Evolutionary conservation across 2,113 vertebrate species (phyloP).

Genomic region (Rhegmatorhina hoffmannsi): DNA sequence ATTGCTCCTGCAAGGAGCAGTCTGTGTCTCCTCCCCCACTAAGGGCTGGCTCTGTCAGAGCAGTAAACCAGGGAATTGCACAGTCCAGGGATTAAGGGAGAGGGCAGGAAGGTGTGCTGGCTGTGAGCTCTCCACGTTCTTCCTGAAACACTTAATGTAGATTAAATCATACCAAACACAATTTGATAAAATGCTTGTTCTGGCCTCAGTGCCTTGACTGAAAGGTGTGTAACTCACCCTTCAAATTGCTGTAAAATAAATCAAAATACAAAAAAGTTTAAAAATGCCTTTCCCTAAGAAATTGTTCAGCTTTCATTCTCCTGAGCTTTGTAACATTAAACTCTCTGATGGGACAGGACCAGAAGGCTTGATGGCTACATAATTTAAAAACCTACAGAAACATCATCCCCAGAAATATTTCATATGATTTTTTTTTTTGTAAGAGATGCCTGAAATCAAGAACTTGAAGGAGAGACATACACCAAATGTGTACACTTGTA

Average conservation of each 20-base stretch:
- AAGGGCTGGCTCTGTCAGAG: neutral
- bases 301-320: neutral
- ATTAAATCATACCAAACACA: neutral
- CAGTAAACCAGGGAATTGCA: neutral
- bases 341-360: neutral
- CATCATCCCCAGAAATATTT: neutral
- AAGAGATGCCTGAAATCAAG: neutral
- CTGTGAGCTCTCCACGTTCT: neutral
- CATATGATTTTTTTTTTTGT: neutral
- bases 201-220: neutral
- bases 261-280: neutral
- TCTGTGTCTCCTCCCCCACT: neutral
- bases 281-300: neutral
- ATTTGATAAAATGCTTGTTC: neutral
- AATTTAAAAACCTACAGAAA: neutral
- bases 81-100: neutral
- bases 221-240: neutral
- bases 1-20: neutral
- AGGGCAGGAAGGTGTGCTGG: neutral
- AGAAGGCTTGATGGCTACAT: neutral
- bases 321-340: neutral
- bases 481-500: neutral
- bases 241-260: neutral
- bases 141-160: neutral
- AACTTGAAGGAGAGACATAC: neutral